Conservation (phyloP, 2,888 invertebrate species). For the Trichacis sp. region DNA sequence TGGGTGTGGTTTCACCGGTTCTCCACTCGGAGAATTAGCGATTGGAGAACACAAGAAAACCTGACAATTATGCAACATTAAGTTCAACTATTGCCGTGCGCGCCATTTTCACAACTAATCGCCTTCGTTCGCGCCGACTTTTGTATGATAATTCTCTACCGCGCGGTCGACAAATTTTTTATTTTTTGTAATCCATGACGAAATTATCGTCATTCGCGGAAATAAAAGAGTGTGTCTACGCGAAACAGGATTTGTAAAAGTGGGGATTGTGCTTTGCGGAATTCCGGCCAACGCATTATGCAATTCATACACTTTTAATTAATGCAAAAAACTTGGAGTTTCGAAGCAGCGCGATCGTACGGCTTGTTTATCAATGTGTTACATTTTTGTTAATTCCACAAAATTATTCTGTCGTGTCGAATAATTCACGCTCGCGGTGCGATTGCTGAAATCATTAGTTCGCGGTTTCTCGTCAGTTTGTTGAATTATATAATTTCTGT, state of each 20-base stretch:
- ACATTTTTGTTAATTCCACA: slow-evolving; percentile 13
- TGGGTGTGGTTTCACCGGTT: slow-evolving; percentile 67
- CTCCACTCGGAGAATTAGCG: slow-evolving; percentile 48
- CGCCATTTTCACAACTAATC: slow-evolving; percentile 22
- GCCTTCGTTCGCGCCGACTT: slow-evolving; percentile 30
- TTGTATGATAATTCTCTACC: slow-evolving; percentile 10
- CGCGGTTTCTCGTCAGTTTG: not conserved
- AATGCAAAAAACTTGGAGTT: slow-evolving; percentile 20
- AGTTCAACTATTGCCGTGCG: slow-evolving; percentile 24
- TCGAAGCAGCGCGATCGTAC: slow-evolving; percentile 22
- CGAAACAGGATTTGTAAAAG: too few species aligned
- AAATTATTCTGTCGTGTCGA: slow-evolving; percentile 20
- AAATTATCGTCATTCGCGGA: slow-evolving; percentile 10
- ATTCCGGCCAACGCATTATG: slow-evolving; percentile 26
- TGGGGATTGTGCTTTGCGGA: slow-evolving; percentile 27
- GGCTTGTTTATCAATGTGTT: slow-evolving; percentile 21
- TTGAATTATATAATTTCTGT: not conserved
- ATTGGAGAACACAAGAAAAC: slow-evolving; percentile 56
- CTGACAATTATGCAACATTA: slow-evolving; percentile 51
- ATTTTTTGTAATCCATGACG: too few species aligned
- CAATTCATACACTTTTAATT: slow-evolving; percentile 32
- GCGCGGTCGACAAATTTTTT: too few species aligned
- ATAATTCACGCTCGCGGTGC: not conserved
- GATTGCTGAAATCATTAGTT: not conserved
- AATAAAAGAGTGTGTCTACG: too few species aligned